Base-by-base conservation (phyloP, 2,113 vertebrate species). In the Dascyllus trimaculatus region DNA sequence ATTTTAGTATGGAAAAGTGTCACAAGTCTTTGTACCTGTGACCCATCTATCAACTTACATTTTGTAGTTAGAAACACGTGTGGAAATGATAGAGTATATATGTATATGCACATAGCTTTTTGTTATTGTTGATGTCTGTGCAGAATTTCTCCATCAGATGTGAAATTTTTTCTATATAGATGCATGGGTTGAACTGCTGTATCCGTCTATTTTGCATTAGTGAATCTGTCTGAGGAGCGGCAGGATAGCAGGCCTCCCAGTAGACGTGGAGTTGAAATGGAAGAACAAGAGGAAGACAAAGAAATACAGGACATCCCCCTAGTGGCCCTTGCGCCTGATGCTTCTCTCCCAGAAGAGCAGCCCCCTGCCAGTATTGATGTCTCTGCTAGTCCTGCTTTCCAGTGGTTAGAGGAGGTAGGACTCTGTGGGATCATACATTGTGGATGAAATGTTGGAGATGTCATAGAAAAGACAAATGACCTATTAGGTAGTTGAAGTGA, bases 381-480 rank as follows among this genome's bases (percentile, higher is more conserved):
- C 25, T 82, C 93, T 64, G 64, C 93, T 60, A 92, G 90, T 73
- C 92, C 93, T 84, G 96, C 93, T 8, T 95, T 96, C 84, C 93
- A 95, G 64, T 95, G 66, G 67, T 88, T 99, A 9, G 92, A 98
- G 74, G 95, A 98, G 97, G 97, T 99, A 92, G 67, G 52, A 94
- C 45, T 68, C 13, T 82, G 14, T 24, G 43, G 19, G 2, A 5
- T 69, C 19, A 35, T 52, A 22, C 81, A 40, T 24, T 64, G 1
- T 22, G 1, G 46, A 15, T 59, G 56, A 38, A 60, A 49, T 43
- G 62, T 60, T 59, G 1, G 18, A 46, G 14, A 1, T 45, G 70
- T 60, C 2, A 48, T 15, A 40, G 38, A 13, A 40, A 40, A 40
- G 38, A 40, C 13, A 40, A 40, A 40, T 13, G 13, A 15, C 14